phyloP scores from a whole-genome alignment of 2,888 invertebrate species.

The Caenorhabditis imperialis region DNA sequence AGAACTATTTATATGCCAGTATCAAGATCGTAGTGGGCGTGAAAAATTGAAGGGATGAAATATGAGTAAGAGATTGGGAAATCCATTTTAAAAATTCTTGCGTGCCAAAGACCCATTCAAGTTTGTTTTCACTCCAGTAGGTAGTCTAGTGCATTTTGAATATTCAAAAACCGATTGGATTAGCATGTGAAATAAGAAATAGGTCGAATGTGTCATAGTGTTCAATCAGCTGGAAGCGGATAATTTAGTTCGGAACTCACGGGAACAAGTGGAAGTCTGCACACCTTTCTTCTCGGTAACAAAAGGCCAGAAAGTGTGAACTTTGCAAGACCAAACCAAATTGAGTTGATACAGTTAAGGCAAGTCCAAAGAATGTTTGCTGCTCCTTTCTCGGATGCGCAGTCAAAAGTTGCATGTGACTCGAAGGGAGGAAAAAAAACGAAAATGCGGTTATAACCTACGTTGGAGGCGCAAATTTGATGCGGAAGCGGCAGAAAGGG shows the following conservation, averaged over 20 bases:
- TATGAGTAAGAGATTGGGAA: no score
- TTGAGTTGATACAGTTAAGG: not conserved
- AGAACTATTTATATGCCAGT: no score
- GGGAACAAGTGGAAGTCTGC: no score
- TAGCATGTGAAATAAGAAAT: no score
- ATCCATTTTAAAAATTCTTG: no score
- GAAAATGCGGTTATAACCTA: conserved; percentile 47
- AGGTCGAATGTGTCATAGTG: conserved; percentile 13
- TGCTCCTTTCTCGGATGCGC: not conserved
- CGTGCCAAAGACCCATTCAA: no score
- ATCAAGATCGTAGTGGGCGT: no score
- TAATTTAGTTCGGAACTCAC: not conserved
- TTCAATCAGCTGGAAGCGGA: conserved; percentile 11
- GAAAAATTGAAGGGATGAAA: no score
- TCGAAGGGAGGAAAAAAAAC: conserved; percentile 1
- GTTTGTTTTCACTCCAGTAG: no score
- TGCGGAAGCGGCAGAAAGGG: conserved; percentile 25
- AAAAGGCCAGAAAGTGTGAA: not conserved
- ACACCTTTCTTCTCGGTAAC: not conserved
- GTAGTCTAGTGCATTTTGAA: no score
- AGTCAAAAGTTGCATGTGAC: conserved; percentile 43
- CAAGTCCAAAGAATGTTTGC: not conserved
- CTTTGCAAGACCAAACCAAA: not conserved
- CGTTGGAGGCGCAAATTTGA: conserved; percentile 45
- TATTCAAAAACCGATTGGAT: no score